phyloP scores from a whole-genome alignment of 2,113 vertebrate genomes.

The Athene cunicularia region DNA sequence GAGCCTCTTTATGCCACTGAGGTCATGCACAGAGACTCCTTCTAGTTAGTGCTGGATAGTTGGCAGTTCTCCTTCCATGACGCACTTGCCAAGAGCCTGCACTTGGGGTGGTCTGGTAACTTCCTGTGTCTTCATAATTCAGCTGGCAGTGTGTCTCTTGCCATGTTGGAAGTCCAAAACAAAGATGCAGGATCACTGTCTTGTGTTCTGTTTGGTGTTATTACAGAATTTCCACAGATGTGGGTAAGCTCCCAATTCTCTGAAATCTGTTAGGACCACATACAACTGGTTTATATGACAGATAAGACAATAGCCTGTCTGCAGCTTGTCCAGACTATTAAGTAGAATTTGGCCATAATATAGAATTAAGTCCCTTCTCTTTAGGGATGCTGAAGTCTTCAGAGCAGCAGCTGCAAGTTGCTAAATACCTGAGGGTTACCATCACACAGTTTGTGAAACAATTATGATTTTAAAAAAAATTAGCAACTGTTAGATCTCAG shows the following conservation, averaged over 20 bases:
- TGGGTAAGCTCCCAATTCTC: not conserved
- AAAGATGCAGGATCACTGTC: not conserved
- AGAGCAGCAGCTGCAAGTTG: not conserved
- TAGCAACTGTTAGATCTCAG: not conserved
- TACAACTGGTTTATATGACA: not conserved
- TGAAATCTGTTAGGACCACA: not conserved
- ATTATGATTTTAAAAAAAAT: not conserved
- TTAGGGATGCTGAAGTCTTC: not conserved
- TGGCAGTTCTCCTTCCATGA: not conserved
- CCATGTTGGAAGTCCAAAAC: not conserved
- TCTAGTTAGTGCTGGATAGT: not conserved
- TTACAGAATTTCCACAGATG: not conserved
- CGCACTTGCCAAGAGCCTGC: not conserved
- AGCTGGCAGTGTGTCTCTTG: not conserved
- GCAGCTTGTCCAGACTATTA: not conserved
- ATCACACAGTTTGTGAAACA: not conserved
- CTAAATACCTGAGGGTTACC: not conserved
- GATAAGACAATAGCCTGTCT: not conserved
- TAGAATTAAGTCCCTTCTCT: not conserved
- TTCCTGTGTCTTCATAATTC: not conserved
- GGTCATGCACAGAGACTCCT: not conserved
- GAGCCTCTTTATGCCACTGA: not conserved
- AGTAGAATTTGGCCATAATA: not conserved
- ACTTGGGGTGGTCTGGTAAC: not conserved
- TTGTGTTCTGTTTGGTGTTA: not conserved